Evolutionary conservation across 2,113 vertebrate species (phyloP), one percentile per base, ranked within the genome.

Genomic region (Plectropomus leopardus): DNA sequence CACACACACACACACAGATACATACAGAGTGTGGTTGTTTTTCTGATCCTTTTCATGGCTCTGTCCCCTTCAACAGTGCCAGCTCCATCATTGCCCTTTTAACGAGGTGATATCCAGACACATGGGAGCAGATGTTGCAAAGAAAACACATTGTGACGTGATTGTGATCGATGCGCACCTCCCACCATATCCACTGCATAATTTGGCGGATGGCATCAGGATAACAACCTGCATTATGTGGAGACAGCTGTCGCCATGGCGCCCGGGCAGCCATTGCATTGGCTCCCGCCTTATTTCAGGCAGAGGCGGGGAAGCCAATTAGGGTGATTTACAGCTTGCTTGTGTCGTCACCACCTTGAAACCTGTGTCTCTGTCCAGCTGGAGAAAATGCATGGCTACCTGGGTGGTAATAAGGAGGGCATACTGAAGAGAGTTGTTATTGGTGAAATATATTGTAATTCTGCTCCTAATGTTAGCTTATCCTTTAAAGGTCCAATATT

Each of bases 231-330:
- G 86, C 85, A 91, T 92, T 92, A 93, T 87, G 80, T 66, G 85
- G 55, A 89, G 89, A 91, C 94, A 94, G 92, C 93, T 93, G 93
- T 93, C 91, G 83, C 87, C 91, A 91, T 89, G 89, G 84, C 71
- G 75, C 88, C 90, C 40, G 32, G 57, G 86, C 85, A 87, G 83
- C 75, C 72, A 73, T 50, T 23, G 55, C 70, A 77, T 81, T 86
- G 82, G 86, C 92, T 87, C 78, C 76, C 32, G 34, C 74, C 87
- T 87, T 85, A 63, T 91, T 90, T 85, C 80, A 77, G 80, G 57
- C 68, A 67, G 84, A 91, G 88, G 90, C 78, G 79, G 89, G 85
- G 73, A 82, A 83, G 82, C 88, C 93, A 94, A 90, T 94, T 93
- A 90, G 68, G 65, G 86, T 91, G 89, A 94, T 93, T 91, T 93